A percentile compares a stretch with the other conserved stretches of the same genome.
Evolutionary conservation across 2,888 invertebrate species (phyloP).

Genomic region (Leucozona laternaria): DNA sequence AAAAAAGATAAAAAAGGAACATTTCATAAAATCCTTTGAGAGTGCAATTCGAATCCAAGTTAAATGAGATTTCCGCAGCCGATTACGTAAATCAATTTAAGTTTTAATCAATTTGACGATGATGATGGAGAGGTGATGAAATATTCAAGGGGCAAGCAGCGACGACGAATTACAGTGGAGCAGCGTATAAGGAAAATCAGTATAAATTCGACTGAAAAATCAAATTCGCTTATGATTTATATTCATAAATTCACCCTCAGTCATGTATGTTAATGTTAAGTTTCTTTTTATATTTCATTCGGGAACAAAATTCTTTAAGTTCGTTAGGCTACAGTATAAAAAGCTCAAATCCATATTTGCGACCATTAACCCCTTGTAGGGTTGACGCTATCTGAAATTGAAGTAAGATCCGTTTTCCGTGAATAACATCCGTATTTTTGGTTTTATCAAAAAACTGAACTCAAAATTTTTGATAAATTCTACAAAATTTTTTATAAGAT

Average conservation of each 20-base stretch:
- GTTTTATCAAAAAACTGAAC: too few species aligned
- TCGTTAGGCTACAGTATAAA: too few species aligned
- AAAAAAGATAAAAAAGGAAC: background rate
- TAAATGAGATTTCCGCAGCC: slow-evolving; percentile 63
- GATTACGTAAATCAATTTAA: slow-evolving; percentile 73
- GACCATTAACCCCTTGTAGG: too few species aligned
- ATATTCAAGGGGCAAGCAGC: slow-evolving; percentile 19
- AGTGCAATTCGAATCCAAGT: slow-evolving; percentile 51
- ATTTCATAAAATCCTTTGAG: slow-evolving; percentile 12
- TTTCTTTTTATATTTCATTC: too few species aligned
- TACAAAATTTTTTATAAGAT: too few species aligned
- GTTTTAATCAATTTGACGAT: slow-evolving; percentile 69
- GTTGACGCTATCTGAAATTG: too few species aligned
- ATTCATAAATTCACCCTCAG: background rate
- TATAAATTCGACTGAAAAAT: background rate
- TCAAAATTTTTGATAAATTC: too few species aligned
- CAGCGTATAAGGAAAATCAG: background rate
- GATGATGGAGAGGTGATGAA: slow-evolving; percentile 52
- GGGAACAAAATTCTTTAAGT: too few species aligned
- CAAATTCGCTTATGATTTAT: background rate
- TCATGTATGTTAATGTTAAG: too few species aligned
- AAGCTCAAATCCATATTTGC: too few species aligned
- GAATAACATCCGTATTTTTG: too few species aligned
- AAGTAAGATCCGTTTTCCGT: too few species aligned
- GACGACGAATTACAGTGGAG: background rate